These are phyloP conservation scores for Cladopsammia gracilis DNA, from an alignment of 64 coral and sea anemone species.

Conservation along the genomic window DNA sequence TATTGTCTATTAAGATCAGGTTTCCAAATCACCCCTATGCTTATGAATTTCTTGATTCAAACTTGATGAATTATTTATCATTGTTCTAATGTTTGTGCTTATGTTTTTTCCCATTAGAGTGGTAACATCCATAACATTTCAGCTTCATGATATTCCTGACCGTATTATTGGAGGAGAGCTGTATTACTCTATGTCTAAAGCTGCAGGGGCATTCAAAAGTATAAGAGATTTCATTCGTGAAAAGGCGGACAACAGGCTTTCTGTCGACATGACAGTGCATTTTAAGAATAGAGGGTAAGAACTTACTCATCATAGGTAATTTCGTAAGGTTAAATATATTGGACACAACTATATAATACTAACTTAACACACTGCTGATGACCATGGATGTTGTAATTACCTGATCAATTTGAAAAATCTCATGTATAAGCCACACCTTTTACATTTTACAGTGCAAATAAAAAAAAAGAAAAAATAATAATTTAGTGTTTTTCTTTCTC, in stretches of 20 bases:
- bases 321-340: neutral
- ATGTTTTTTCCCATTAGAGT: constrained; percentile 43
- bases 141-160: constrained; percentile 63
- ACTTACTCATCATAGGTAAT: neutral
- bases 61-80: neutral
- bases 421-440: too few species aligned
- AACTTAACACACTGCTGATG: too few species aligned
- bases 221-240: constrained; percentile 50
- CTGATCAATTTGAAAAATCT: too few species aligned
- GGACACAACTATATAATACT: too few species aligned
- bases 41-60: too few species aligned
- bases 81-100: neutral
- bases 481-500: too few species aligned
- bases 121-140: constrained; percentile 71
- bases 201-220: constrained; percentile 39
- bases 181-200: constrained; percentile 69
- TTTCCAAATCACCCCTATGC: too few species aligned
- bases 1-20: too few species aligned
- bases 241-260: constrained; percentile 60
- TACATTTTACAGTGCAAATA: too few species aligned
- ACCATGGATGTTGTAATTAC: too few species aligned
- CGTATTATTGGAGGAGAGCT: constrained; percentile 64
- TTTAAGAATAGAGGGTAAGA: constrained; percentile 59
- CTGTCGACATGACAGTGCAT: constrained; percentile 76
- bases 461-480: too few species aligned